These are phyloP conservation scores for Phodopus roborovskii DNA, from an alignment of 2,113 vertebrate species.

Conservation along the genomic window DNA sequence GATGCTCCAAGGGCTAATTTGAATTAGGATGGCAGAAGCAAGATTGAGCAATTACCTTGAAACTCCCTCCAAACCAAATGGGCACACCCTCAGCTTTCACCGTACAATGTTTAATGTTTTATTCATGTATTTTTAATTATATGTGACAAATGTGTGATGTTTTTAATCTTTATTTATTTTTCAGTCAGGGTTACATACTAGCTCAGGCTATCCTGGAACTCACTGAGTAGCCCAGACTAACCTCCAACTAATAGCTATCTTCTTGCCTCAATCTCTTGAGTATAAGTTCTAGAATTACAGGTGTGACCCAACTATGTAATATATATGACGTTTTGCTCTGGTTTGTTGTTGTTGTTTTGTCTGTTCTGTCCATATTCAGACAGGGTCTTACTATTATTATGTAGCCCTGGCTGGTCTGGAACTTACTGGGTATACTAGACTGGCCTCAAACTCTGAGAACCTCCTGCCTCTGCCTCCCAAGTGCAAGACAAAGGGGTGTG, in stretches of 20 bases:
- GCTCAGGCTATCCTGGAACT: background rate
- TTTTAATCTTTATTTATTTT: background rate
- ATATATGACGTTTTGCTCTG: background rate
- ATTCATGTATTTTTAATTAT: background rate
- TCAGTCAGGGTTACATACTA: background rate
- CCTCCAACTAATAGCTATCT: background rate
- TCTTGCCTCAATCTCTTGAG: background rate
- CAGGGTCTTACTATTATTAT: too few species aligned
- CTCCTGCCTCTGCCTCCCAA: background rate
- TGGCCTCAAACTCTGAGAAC: background rate
- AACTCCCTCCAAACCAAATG: background rate
- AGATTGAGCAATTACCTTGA: background rate
- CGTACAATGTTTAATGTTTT: background rate
- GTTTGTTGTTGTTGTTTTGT: background rate
- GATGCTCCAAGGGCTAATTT: background rate
- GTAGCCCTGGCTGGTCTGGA: background rate
- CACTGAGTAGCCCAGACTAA: background rate
- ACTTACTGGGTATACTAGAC: background rate
- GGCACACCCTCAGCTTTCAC: background rate
- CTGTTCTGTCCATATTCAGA: background rate
- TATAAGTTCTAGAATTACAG: background rate
- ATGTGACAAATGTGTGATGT: background rate
- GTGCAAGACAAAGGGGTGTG: background rate
- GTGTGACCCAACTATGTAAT: background rate
- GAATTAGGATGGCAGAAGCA: background rate